Evolutionary conservation across 2,797 vertebrate species (phyloP).

Genomic region (Microctenopoma lineatum): DNA sequence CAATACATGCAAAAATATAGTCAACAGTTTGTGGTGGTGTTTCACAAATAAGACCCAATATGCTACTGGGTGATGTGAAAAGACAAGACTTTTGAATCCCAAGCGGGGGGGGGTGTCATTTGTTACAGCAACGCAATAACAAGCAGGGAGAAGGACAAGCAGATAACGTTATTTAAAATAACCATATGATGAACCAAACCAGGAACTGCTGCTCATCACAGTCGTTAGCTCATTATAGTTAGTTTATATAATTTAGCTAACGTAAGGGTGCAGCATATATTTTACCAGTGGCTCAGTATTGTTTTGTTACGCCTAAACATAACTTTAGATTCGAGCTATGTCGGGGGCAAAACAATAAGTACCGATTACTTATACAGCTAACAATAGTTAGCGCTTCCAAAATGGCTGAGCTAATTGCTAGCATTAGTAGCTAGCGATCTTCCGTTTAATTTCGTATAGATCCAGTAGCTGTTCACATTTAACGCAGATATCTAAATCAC

Average conservation of each 20-base stretch:
- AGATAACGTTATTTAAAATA: not conserved
- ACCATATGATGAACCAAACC: not conserved
- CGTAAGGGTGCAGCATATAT: not conserved
- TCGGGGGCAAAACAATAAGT: not conserved
- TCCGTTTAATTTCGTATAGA: not conserved
- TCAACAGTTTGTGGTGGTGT: no score
- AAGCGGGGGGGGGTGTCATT: no score
- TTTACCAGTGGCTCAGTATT: not conserved
- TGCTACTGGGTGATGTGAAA: no score
- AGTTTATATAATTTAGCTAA: not conserved
- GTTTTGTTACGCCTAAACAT: not conserved
- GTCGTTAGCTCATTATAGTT: not conserved
- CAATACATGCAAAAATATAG: no score
- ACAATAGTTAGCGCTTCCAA: conserved; percentile 13
- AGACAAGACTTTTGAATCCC: no score
- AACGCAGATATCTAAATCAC: fast-evolving
- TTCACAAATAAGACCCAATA: no score
- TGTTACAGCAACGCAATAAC: no score
- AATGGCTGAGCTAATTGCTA: conserved; percentile 43
- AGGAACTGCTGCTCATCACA: not conserved
- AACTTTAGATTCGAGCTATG: not conserved
- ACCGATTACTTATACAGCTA: not conserved
- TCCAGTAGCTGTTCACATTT: not conserved
- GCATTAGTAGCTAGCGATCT: not conserved
- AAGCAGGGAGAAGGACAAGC: no score